Base-by-base conservation (phyloP, 1,140 invertebrate genomes). In the Schlechtendalia chinensis region DNA sequence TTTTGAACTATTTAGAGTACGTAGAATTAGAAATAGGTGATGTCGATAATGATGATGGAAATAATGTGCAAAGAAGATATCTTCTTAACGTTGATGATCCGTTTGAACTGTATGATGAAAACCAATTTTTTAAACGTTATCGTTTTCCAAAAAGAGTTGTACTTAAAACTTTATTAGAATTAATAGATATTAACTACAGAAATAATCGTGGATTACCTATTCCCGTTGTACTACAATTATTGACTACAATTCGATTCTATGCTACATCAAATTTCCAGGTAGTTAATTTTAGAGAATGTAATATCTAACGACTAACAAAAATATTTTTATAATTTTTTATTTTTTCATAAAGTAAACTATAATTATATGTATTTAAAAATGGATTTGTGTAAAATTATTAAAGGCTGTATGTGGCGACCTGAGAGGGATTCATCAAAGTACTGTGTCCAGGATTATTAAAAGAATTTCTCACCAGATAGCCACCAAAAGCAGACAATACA, bases 371-470 rank as follows among this genome's bases (percentile, higher is more conserved):
- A 45, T 5, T 45, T 45, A 45, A 45, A 45, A 45, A 45, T 45
- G n/a, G n/a, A 45, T 45, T 45, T 45, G 39, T 45, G 10, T 45
- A 24, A 58, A 24, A 58, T 58, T 22, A 29, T 61, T n/a, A 56
- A 19, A 58, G 22, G 6, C 22, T 58, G 56, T 74, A 5, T 74
- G 67, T 81, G 56, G 71, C 17, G 67, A 81, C 27, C 71, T 81
- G 22, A 58, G 39, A 32, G 32, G 53, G 17, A 54, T 81, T 50
- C n/a, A 61, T n/a, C 59, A 81, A 19, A 61, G 29, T 12, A 81
- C 58, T 45, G 59, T 61, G 45, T 63, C 32, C 47, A 83, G 32
- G 72, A 82, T 82, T 39, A 65, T 82, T 39, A 79, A 56, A 77
- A 47, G 17, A 45, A n/a, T 65, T 39, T 75, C 81, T 1, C 4